Evolutionary conservation across 2,797 vertebrate species (phyloP).

Genomic region (Labroides dimidiatus): DNA sequence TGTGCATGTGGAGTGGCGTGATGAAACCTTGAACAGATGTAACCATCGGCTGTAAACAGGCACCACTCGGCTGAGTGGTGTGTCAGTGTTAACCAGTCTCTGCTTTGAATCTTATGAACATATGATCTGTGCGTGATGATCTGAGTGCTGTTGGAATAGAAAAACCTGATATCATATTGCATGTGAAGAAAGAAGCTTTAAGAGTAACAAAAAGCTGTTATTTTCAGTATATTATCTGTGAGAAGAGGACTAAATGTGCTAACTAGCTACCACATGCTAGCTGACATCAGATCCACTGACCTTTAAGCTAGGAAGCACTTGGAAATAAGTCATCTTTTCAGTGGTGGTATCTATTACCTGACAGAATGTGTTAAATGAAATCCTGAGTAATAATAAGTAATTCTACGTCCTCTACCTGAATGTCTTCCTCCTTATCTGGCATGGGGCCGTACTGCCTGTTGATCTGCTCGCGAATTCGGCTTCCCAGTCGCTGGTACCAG

Average conservation of each 20-base stretch:
- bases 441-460: slow-evolving; percentile 85
- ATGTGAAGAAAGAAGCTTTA: too few species aligned
- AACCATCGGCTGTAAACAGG: too few species aligned
- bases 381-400: not conserved
- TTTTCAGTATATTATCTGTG: too few species aligned
- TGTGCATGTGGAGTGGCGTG: too few species aligned
- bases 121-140: too few species aligned
- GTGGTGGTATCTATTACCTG: not conserved
- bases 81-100: too few species aligned
- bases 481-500: slow-evolving; percentile 86
- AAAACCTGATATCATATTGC: too few species aligned
- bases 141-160: too few species aligned
- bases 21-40: too few species aligned
- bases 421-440: slow-evolving; percentile 88
- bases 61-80: too few species aligned
- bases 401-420: slow-evolving; percentile 80
- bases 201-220: too few species aligned
- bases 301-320: not conserved
- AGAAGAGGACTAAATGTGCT: not conserved
- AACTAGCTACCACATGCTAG: not conserved
- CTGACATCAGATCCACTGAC: not conserved
- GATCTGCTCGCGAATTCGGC: slow-evolving; percentile 83
- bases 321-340: not conserved
- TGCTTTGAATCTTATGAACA: too few species aligned
- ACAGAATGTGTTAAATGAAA: not conserved